Evolutionary conservation across 1,140 invertebrate species (phyloP), one percentile per base, ranked within the genome.

Genomic region (Leptoteleia sp.): DNA sequence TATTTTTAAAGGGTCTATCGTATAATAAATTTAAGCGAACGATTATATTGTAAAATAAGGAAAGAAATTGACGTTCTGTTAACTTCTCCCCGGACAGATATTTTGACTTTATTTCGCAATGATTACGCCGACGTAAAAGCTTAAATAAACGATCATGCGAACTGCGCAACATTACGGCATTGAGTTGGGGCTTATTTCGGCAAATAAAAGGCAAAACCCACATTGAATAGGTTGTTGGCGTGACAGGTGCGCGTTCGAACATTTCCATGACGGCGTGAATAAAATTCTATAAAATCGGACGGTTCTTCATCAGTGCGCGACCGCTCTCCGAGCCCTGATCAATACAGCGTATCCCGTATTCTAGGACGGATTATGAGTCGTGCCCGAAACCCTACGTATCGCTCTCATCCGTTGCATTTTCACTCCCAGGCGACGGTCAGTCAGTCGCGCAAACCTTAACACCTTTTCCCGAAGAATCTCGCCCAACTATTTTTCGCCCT

Each of bases 361-460:
- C 78, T 80, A 79, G 72, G 67, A 35, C 61, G 76, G 81, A 84
- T 85, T 83, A 83, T 45, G 73, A 82, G 76, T 68, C 76, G 65
- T 54, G 76, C 62, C 76, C 68, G 82, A 85, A 85, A 83, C 83
- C 83, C 79, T 84, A 83, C 70, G 75, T 77, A 81, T 84, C 38
- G 33, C 42, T 72, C 54, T 67, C 17, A 62, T 78, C 54, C 76
- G 25, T 25, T 38, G n/a, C 55, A 9, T 61, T 76, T 67, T 59
- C 45, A 11, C 43, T 50, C 43, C 31, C 27, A 37, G 52, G 43
- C 65, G 45, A 50, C 38, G 40, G 40, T 43, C 55, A 54, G 12
- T 55, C 17, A 19, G 16, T 2, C 29, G 17, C 29, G n/a, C n/a
- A n/a, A n/a, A n/a, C n/a, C n/a, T 33, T 37, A 25, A 54, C 62